A percentile compares a stretch with the other conserved stretches of the same genome.
Evolutionary conservation across 2,888 invertebrate species (phyloP).

Genomic region (Nomada goodeniana): DNA sequence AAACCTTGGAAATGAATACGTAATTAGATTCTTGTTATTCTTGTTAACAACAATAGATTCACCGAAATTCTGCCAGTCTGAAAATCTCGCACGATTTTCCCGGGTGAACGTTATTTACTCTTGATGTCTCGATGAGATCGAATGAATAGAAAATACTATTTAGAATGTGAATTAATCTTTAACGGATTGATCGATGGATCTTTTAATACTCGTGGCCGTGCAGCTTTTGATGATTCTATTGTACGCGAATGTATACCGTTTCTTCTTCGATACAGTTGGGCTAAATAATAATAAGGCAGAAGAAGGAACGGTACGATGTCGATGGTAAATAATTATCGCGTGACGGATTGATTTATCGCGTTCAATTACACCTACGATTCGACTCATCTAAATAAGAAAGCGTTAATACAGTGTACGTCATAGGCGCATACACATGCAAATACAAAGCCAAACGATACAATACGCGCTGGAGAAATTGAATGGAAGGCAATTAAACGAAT

Average conservation of each 20-base stretch:
- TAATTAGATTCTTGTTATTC: not conserved
- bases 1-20: not conserved
- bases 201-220: not conserved
- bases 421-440: not conserved
- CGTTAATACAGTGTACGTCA: not conserved
- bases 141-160: no score
- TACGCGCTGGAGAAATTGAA: slow-evolving; percentile 13
- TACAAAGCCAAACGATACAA: slow-evolving; percentile 1
- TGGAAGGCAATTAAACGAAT: slow-evolving; percentile 11
- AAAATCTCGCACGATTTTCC: not conserved
- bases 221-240: not conserved
- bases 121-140: no score
- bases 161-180: no score
- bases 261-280: no score
- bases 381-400: not conserved
- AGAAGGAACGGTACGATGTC: not conserved
- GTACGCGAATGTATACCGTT: not conserved
- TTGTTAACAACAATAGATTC: not conserved
- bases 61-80: not conserved
- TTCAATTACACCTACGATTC: not conserved
- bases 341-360: not conserved
- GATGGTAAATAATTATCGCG: not conserved
- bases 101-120: no score
- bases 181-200: not conserved
- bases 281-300: no score